These are phyloP conservation scores for Cephus runcator DNA, from an alignment of 2,888 invertebrate genomes.

Conservation along the genomic window DNA sequence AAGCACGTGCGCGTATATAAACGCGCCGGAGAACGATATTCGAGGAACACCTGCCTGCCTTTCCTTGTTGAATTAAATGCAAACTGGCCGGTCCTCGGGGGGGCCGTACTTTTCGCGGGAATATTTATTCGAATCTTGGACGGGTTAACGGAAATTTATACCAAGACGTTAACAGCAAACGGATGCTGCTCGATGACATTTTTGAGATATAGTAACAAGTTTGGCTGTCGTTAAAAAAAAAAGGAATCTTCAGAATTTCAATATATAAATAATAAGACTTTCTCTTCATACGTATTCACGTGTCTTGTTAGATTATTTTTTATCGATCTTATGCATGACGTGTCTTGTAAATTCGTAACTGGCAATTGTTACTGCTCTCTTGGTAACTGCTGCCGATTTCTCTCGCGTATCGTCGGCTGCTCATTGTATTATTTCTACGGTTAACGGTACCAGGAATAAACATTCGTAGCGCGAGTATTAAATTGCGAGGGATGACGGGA, in stretches of 20 bases:
- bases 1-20: conserved; percentile 60
- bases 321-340: background rate
- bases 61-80: background rate
- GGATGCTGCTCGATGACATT: background rate
- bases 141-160: background rate
- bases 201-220: background rate
- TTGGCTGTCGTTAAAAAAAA: background rate
- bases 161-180: background rate
- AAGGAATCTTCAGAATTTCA: background rate
- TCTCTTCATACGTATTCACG: background rate
- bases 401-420: background rate
- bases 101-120: background rate
- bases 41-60: conserved; percentile 50
- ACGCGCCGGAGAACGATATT: conserved; percentile 52
- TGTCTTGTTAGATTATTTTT: background rate
- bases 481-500: conserved; percentile 15
- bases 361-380: background rate
- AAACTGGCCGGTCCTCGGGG: background rate
- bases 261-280: background rate
- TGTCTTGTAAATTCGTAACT: background rate
- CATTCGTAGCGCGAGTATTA: conserved; percentile 31
- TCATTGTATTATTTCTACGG: background rate
- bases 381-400: background rate
- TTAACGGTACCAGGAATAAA: conserved; percentile 17
- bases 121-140: background rate